These are phyloP conservation scores for Chelidonichthys spinosus DNA, from an alignment of 2,797 vertebrate genomes.

Conservation along the genomic window DNA sequence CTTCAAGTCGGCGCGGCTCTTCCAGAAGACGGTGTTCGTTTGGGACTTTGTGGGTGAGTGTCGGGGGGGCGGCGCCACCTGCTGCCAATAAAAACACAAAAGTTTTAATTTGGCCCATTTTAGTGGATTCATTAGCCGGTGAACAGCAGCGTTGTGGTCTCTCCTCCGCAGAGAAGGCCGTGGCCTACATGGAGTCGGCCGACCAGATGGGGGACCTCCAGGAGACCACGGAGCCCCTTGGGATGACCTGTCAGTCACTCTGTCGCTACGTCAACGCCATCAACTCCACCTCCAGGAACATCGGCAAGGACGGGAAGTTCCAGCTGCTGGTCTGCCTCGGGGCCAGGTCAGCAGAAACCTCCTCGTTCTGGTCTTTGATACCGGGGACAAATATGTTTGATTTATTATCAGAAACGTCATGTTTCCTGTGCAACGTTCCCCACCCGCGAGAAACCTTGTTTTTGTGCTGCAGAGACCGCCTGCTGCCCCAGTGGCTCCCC, in stretches of 20 bases:
- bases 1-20: slow-evolving; percentile 92
- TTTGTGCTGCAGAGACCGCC: slow-evolving; percentile 85
- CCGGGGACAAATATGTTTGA: no score
- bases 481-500: slow-evolving; percentile 92
- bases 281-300: slow-evolving; percentile 90
- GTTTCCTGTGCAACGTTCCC: no score
- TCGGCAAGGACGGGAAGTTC: slow-evolving; percentile 96
- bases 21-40: slow-evolving; percentile 95
- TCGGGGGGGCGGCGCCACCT: slow-evolving; percentile 17
- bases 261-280: slow-evolving; percentile 91
- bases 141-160: no score
- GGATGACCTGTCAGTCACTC: slow-evolving; percentile 86
- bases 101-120: neutral
- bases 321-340: slow-evolving; percentile 94
- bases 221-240: slow-evolving; percentile 84
- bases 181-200: slow-evolving; percentile 88
- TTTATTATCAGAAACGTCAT: neutral
- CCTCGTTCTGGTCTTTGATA: no score
- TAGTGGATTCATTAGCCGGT: neutral
- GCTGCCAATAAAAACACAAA: neutral
- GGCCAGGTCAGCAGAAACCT: slow-evolving; percentile 81
- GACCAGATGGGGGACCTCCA: slow-evolving; percentile 89
- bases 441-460: no score
- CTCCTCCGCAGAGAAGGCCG: slow-evolving; percentile 86
- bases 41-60: slow-evolving; percentile 96